These are phyloP conservation scores for Chionoecetes opilio DNA, from an alignment of 1,140 invertebrate genomes.

Conservation along the genomic window DNA sequence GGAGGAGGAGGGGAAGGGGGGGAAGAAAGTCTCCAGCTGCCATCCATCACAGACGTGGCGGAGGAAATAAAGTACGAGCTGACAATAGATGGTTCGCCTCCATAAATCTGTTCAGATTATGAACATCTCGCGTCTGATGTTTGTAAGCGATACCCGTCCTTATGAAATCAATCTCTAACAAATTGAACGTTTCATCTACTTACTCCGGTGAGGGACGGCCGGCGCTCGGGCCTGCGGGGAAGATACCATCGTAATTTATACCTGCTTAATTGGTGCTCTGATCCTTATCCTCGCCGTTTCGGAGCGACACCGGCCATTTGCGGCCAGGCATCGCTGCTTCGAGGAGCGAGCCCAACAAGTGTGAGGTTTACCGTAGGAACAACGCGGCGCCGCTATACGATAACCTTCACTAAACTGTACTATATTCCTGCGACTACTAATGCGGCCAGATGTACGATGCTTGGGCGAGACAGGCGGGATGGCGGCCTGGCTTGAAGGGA, in stretches of 20 bases:
- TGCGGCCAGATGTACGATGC: slow-evolving; percentile 58
- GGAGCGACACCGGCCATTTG: slow-evolving; percentile 73
- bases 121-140: slow-evolving; percentile 67
- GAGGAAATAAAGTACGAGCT: slow-evolving; percentile 68
- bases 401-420: slow-evolving; percentile 45
- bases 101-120: slow-evolving; percentile 74
- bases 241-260: slow-evolving; percentile 78
- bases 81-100: slow-evolving; percentile 63
- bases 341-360: slow-evolving; percentile 37
- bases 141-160: slow-evolving; percentile 78
- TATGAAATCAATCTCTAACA: slow-evolving; percentile 77
- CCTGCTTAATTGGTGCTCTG: slow-evolving; percentile 73
- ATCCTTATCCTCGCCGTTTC: slow-evolving; percentile 75
- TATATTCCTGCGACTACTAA: slow-evolving; percentile 40
- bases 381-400: slow-evolving; percentile 12
- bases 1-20: background rate
- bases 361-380: slow-evolving; percentile 67
- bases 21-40: background rate
- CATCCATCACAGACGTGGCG: slow-evolving; percentile 49
- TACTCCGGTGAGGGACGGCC: slow-evolving; percentile 69
- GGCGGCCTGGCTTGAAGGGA: slow-evolving; percentile 24
- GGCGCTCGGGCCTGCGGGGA: background rate
- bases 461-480: background rate
- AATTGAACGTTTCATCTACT: slow-evolving; percentile 74
- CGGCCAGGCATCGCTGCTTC: slow-evolving; percentile 31